Percentiles rank a stretch among this genome's conserved stretches.
Conservation (phyloP, 2,888 invertebrate genomes). For the Andrena praecox region DNA sequence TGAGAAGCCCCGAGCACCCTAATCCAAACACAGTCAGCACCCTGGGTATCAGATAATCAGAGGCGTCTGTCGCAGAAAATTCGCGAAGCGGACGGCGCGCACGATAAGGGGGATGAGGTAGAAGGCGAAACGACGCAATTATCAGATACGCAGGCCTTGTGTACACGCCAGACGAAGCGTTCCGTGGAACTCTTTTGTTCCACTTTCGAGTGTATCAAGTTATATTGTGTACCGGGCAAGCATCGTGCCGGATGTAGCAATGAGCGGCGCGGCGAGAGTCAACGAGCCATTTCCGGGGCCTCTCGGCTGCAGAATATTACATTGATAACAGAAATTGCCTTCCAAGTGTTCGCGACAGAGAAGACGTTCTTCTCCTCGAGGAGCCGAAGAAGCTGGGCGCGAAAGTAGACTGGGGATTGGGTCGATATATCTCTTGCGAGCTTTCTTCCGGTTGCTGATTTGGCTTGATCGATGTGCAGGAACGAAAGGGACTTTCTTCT, state of each 20-base stretch:
- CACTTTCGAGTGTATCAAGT: constrained; percentile 79
- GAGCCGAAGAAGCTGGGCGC: background rate
- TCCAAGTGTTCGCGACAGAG: constrained; percentile 63
- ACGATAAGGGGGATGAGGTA: background rate
- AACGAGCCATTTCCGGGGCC: constrained; percentile 84
- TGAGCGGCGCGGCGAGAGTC: constrained; percentile 81
- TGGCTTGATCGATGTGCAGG: too few species aligned
- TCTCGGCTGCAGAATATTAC: constrained; percentile 79
- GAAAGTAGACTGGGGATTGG: too few species aligned
- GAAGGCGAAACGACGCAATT: background rate
- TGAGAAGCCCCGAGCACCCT: too few species aligned
- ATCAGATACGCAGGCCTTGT: background rate
- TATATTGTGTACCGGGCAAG: constrained; percentile 78
- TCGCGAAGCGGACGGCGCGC: background rate
- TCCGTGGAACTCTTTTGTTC: constrained; percentile 74
- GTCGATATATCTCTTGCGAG: too few species aligned
- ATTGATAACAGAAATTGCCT: constrained; percentile 81
- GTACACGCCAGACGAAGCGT: constrained; percentile 38
- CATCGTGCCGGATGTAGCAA: constrained; percentile 83
- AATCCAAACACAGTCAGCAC: too few species aligned
- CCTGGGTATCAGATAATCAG: too few species aligned
- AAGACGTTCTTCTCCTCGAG: constrained; percentile 55
- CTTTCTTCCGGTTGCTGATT: too few species aligned
- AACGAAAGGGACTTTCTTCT: too few species aligned
- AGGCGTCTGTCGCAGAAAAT: background rate